Conservation (phyloP, 2,888 invertebrate species). For the Campoplex capitator region DNA sequence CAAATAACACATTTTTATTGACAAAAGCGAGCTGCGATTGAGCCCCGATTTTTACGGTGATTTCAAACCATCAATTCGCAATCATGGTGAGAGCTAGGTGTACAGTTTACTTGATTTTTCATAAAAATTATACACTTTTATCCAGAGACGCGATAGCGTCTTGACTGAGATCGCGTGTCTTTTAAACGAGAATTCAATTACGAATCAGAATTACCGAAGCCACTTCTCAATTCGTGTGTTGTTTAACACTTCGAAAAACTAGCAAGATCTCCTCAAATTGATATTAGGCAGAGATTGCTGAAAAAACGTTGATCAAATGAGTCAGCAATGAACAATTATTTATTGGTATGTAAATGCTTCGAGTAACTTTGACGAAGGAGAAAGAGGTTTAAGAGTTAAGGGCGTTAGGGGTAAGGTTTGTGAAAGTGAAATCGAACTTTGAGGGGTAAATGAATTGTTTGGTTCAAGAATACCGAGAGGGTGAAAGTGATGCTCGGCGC, state of each 20-base stretch:
- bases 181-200: too few relatives aligned
- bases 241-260: background rate
- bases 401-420: conserved; percentile 9
- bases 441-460: conserved; percentile 5
- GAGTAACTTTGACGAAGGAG: background rate
- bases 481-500: conserved; percentile 61
- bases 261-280: background rate
- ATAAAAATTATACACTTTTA: background rate
- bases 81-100: background rate
- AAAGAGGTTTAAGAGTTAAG: background rate
- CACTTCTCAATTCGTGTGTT: too few relatives aligned
- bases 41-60: background rate
- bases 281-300: background rate
- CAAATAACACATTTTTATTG: background rate
- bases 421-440: conserved; percentile 36
- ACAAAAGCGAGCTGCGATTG: background rate
- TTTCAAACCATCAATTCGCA: background rate
- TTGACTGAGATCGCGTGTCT: too few relatives aligned
- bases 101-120: background rate
- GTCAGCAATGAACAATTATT: background rate
- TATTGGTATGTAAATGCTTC: background rate
- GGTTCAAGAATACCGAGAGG: conserved; percentile 53
- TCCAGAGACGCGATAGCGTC: too few relatives aligned
- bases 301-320: background rate
- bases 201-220: too few relatives aligned